phyloP scores from a whole-genome alignment of 2,113 vertebrate species.

The Pungitius pungitius region DNA sequence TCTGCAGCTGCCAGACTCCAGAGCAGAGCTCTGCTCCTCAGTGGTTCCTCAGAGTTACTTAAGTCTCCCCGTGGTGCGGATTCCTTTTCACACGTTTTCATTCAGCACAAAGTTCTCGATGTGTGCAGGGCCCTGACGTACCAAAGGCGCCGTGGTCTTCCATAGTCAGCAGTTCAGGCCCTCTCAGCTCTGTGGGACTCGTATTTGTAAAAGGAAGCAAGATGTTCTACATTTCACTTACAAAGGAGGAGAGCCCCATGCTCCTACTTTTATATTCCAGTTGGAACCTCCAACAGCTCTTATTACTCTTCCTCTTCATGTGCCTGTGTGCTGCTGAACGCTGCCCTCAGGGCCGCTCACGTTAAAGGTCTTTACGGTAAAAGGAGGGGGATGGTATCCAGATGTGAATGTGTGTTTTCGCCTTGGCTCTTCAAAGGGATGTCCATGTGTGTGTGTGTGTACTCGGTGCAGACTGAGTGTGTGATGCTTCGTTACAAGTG shows the following conservation, averaged over 20 bases:
- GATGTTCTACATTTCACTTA: constrained; percentile 59
- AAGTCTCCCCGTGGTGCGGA: background rate
- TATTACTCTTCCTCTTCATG: constrained; percentile 50
- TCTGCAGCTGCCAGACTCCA: background rate
- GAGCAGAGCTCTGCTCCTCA: too few species aligned
- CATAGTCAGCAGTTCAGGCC: constrained; percentile 22
- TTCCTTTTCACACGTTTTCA: constrained; percentile 7
- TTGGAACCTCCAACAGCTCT: constrained; percentile 24
- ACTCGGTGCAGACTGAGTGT: constrained; percentile 33
- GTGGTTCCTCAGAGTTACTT: background rate
- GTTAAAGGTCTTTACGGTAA: constrained; percentile 65
- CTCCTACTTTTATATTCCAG: constrained; percentile 39
- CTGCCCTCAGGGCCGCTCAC: constrained; percentile 54
- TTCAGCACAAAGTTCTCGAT: constrained; percentile 20
- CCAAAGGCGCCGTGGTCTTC: constrained; percentile 40
- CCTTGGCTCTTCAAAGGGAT: constrained; percentile 52
- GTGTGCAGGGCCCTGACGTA: constrained; percentile 49
- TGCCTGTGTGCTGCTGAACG: constrained; percentile 54
- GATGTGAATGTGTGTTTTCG: constrained; percentile 70
- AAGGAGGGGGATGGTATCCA: constrained; percentile 74
- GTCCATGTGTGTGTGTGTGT: constrained; percentile 31
- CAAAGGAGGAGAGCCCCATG: constrained; percentile 18
- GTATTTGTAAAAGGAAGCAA: constrained; percentile 48
- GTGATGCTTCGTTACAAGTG: constrained; percentile 53
- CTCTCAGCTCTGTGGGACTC: constrained; percentile 37